Conservation (phyloP, 2,113 vertebrate species). For the human region DNA sequence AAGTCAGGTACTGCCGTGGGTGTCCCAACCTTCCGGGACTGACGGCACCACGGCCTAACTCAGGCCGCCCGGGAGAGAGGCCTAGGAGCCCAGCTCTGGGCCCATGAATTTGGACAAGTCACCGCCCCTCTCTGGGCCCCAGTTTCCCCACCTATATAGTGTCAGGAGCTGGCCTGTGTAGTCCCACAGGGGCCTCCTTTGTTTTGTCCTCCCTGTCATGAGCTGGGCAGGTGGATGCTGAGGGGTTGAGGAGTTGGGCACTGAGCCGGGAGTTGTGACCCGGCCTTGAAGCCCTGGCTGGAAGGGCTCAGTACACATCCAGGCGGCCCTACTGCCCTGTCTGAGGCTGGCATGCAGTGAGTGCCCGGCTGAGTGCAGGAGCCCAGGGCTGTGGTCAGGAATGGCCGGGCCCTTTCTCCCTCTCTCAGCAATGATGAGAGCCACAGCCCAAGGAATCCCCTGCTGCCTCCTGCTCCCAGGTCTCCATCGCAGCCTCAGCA, state of each 20-base stretch:
- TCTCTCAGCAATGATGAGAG: neutral
- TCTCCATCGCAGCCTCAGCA: neutral
- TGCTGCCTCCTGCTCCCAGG: neutral
- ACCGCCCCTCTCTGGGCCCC: neutral
- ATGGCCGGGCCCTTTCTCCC: neutral
- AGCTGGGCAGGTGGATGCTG: neutral
- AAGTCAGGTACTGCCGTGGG: fast-evolving
- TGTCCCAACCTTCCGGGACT: too few species aligned
- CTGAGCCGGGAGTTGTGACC: fast-evolving
- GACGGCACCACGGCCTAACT: neutral
- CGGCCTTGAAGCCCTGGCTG: neutral
- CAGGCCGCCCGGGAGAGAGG: neutral
- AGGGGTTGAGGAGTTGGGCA: neutral
- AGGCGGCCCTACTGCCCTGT: neutral
- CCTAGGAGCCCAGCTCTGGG: neutral
- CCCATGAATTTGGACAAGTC: neutral
- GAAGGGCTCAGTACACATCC: neutral
- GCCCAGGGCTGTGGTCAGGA: neutral
- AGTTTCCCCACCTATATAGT: neutral
- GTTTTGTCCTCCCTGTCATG: neutral
- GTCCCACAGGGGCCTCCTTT: neutral
- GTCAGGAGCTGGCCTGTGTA: neutral
- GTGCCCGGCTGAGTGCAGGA: neutral
- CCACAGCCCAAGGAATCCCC: neutral
- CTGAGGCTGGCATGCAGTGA: fast-evolving